phyloP scores from a whole-genome alignment of 2,888 invertebrate genomes.

The Drosophila trichaetosa region DNA sequence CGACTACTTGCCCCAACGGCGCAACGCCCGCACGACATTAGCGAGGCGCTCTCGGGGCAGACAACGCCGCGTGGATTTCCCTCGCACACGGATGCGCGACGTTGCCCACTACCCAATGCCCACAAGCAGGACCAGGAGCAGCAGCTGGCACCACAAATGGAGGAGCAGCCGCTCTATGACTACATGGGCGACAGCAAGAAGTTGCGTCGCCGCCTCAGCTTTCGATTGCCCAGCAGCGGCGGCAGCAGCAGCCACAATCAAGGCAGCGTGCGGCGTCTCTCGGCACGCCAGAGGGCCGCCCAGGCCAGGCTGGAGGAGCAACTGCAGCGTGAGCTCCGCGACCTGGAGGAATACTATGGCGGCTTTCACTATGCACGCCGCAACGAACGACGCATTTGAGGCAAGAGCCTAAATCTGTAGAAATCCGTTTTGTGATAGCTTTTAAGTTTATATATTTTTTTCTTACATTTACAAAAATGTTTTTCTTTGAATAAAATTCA shows the following conservation, averaged over 20 bases:
- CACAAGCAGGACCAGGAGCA: background rate
- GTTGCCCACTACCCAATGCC: constrained; percentile 25
- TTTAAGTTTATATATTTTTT: constrained; percentile 13
- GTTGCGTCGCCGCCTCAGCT: constrained; percentile 53
- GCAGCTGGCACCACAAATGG: background rate
- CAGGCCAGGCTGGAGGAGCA: constrained; percentile 58
- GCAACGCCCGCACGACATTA: constrained; percentile 48
- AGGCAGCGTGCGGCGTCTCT: constrained; percentile 34
- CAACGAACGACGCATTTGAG: constrained; percentile 61
- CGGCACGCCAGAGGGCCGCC: constrained; percentile 49
- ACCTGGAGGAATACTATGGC: constrained; percentile 74
- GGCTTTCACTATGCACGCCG: constrained; percentile 63
- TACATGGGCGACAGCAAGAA: constrained; percentile 30
- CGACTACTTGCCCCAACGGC: constrained; percentile 1
- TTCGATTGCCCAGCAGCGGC: constrained; percentile 49
- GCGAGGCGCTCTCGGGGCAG: constrained; percentile 73
- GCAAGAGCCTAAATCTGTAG: no score
- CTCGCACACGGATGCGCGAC: constrained; percentile 65
- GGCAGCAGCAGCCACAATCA: constrained; percentile 3
- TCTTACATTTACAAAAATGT: constrained; percentile 6
- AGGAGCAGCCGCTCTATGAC: constrained; percentile 41
- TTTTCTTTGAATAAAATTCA: constrained; percentile 66
- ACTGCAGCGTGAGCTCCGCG: constrained; percentile 61
- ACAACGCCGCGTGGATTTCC: constrained; percentile 77
- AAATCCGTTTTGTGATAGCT: constrained; percentile 60